A percentile compares a stretch with the other conserved stretches of the same genome.
These are phyloP conservation scores for Philopotamus ludificatus DNA, from an alignment of 1,140 invertebrate species.

Conservation along the genomic window DNA sequence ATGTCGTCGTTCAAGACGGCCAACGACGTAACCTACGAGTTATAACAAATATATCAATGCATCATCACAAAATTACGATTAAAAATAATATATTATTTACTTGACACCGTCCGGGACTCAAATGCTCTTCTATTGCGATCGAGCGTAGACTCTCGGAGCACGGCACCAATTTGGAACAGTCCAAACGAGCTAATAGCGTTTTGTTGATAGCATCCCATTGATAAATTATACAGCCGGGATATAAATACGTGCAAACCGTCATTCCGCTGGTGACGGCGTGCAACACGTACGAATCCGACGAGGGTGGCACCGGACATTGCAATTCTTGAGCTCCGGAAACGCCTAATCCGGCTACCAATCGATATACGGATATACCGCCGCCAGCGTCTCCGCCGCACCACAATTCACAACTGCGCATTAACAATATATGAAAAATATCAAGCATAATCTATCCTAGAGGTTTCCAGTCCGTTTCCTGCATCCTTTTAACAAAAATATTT, in stretches of 20 bases:
- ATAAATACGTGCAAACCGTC: conserved; percentile 76
- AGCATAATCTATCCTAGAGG: no score
- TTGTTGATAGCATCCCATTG: conserved; percentile 74
- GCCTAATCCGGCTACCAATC: conserved; percentile 44
- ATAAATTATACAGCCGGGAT: conserved; percentile 76
- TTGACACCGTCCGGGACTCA: conserved; percentile 76
- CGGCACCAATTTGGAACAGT: conserved; percentile 88
- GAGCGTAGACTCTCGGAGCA: conserved; percentile 90
- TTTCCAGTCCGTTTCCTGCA: no score
- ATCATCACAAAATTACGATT: neutral
- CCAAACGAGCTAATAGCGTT: conserved; percentile 74
- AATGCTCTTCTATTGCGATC: conserved; percentile 85
- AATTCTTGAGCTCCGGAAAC: conserved; percentile 35
- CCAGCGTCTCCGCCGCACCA: conserved; percentile 50
- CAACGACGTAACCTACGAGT: conserved; percentile 74
- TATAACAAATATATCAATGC: no score
- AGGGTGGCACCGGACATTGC: conserved; percentile 26
- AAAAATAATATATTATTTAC: conserved; percentile 48
- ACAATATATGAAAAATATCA: no score
- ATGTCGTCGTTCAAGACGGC: conserved; percentile 68
- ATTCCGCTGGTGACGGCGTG: conserved; percentile 61
- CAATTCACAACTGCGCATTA: conserved; percentile 45
- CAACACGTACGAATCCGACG: conserved; percentile 53
- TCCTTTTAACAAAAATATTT: no score
- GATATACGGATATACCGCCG: conserved; percentile 39